phyloP scores from a whole-genome alignment of 2,113 vertebrate species.

The Zosterops japonicus region DNA sequence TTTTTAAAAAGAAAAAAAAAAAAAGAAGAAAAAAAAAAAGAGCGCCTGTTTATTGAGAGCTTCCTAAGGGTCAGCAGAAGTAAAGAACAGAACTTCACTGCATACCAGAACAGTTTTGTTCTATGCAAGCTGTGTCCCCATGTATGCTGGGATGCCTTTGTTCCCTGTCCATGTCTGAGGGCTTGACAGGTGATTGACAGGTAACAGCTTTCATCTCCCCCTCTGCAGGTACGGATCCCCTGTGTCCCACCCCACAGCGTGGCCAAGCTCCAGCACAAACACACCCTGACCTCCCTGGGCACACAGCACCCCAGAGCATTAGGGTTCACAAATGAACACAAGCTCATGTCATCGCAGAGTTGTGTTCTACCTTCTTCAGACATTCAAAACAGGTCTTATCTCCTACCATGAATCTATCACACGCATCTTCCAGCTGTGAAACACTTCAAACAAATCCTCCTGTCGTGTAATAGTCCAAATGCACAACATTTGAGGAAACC shows the following conservation, averaged over 20 bases:
- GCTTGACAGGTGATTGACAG: too few species aligned
- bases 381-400: background rate
- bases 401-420: background rate
- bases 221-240: fast-evolving
- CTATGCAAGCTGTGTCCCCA: background rate
- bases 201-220: background rate
- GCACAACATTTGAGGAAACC: background rate
- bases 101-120: background rate
- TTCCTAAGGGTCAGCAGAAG: background rate
- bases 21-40: background rate
- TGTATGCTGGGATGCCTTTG: fast-evolving
- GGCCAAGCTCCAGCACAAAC: background rate
- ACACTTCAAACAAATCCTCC: background rate
- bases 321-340: background rate
- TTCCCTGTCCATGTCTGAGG: background rate
- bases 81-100: background rate
- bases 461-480: background rate
- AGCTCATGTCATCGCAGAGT: background rate
- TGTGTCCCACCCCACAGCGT: fast-evolving
- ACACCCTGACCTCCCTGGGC: background rate
- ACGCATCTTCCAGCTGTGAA: background rate
- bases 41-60: background rate
- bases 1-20: background rate
- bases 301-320: fast-evolving
- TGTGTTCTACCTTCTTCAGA: background rate